phyloP scores from a whole-genome alignment of 2,113 vertebrate species.

The Carollia perspicillata region DNA sequence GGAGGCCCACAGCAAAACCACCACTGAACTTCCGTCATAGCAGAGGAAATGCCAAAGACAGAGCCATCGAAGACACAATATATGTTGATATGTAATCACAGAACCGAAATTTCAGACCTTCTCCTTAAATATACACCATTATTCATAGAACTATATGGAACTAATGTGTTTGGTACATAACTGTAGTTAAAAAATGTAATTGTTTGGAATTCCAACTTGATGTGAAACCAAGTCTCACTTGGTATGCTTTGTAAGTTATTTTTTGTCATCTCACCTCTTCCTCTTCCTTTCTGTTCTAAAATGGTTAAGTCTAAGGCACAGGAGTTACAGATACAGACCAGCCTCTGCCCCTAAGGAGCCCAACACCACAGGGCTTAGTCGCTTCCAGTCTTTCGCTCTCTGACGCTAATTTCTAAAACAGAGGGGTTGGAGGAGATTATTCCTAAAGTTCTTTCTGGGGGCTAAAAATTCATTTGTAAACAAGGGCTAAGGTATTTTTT shows the following conservation, averaged over 20 bases:
- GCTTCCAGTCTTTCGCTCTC: conserved; percentile 31
- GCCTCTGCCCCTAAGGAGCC: neutral
- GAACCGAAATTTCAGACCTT: neutral
- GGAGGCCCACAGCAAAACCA: neutral
- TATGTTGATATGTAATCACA: neutral
- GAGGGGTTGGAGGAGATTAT: conserved; percentile 21
- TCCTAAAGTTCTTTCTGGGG: conserved; percentile 49
- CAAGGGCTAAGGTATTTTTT: conserved; percentile 50
- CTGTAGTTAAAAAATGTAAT: neutral
- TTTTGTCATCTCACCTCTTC: neutral
- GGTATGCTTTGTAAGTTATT: neutral
- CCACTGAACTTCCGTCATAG: neutral
- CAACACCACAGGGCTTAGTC: neutral
- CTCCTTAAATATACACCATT: neutral
- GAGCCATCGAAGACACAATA: neutral
- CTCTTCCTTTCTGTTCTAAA: conserved; percentile 32
- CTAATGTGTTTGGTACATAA: neutral
- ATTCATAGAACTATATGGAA: neutral
- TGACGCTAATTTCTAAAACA: conserved; percentile 31
- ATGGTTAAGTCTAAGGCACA: neutral
- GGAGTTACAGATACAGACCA: neutral
- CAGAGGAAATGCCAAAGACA: neutral
- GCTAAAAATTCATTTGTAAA: conserved; percentile 55
- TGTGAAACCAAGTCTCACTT: neutral
- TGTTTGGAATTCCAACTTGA: conserved; percentile 1